Evolutionary conservation across 2,888 invertebrate genomes (phyloP).

Genomic region (Liposcelis brunnea): DNA sequence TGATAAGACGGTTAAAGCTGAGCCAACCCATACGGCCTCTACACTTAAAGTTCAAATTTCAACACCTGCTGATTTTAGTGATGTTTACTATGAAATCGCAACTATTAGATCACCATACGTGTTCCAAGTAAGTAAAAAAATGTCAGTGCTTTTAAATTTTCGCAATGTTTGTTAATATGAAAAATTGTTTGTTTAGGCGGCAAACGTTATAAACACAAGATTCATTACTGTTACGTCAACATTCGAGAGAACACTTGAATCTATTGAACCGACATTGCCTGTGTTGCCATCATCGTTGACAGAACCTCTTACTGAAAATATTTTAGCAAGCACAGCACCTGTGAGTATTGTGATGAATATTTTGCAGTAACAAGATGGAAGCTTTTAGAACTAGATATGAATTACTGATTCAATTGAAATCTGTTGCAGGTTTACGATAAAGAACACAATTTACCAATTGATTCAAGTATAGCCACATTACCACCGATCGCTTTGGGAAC

Average conservation of each 20-base stretch:
- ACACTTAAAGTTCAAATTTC: constrained; percentile 78
- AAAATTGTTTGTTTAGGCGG: constrained; percentile 41
- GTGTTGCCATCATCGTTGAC: constrained; percentile 23
- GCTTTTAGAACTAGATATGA: too few relatives aligned
- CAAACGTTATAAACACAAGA: constrained; percentile 69
- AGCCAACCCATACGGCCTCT: constrained; percentile 44
- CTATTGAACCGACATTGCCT: constrained; percentile 27
- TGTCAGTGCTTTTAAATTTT: too few relatives aligned
- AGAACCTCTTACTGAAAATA: constrained; percentile 74
- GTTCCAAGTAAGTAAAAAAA: constrained; percentile 58
- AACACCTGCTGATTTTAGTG: constrained; percentile 68
- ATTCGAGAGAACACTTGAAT: constrained; percentile 55
- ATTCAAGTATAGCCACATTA: constrained; percentile 66
- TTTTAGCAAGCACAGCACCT: constrained; percentile 55
- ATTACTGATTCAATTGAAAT: too few relatives aligned
- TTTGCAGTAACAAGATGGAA: too few relatives aligned
- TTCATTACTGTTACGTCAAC: constrained; percentile 79
- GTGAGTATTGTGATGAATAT: background rate
- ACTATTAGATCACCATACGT: constrained; percentile 80
- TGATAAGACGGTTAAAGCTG: constrained; percentile 17
- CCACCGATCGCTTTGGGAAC: constrained; percentile 60
- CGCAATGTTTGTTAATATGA: constrained; percentile 10
- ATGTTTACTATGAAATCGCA: constrained; percentile 76
- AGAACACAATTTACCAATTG: constrained; percentile 42
- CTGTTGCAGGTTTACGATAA: constrained; percentile 54